A percentile compares a stretch with the other conserved stretches of the same genome.
Evolutionary conservation across 1,140 invertebrate genomes (phyloP).

Genomic region (Drosophila micromelanica): DNA sequence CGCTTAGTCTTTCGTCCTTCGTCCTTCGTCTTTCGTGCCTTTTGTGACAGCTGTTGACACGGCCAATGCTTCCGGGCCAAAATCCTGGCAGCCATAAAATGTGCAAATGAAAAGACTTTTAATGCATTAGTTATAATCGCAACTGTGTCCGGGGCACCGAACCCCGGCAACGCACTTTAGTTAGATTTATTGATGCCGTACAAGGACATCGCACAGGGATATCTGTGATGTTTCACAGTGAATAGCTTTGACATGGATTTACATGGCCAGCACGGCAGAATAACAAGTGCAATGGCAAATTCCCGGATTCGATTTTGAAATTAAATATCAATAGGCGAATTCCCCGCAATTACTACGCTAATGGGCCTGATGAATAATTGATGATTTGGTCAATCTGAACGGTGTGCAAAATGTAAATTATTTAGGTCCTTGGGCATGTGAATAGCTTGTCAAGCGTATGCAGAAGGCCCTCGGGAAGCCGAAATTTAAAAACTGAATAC

Average conservation of each 20-base stretch:
- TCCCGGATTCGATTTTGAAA: too few species aligned
- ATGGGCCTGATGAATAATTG: conserved; percentile 7
- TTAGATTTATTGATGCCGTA: neutral
- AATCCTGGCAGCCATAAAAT: conserved; percentile 59
- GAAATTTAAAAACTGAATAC: neutral
- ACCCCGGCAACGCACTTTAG: conserved; percentile 1
- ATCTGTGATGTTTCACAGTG: neutral
- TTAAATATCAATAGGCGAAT: too few species aligned
- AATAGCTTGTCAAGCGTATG: neutral
- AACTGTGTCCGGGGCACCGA: neutral
- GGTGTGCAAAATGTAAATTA: conserved; percentile 6
- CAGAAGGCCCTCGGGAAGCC: too few species aligned
- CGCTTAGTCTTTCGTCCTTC: conserved; percentile 24
- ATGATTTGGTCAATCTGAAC: neutral
- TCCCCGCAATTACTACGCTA: neutral
- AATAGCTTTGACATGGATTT: neutral
- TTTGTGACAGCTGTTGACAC: conserved; percentile 61
- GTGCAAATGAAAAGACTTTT: conserved; percentile 63
- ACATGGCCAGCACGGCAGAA: too few species aligned
- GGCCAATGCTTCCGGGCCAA: neutral
- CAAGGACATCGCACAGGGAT: neutral
- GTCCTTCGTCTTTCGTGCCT: conserved; percentile 30
- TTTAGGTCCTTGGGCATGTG: neutral
- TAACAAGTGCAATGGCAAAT: too few species aligned
- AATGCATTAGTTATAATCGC: conserved; percentile 67